Percentiles rank a stretch among this genome's conserved stretches.
Conservation (phyloP, 35 echinoderm and acorn worm genomes). For the Chiridota heheva region DNA sequence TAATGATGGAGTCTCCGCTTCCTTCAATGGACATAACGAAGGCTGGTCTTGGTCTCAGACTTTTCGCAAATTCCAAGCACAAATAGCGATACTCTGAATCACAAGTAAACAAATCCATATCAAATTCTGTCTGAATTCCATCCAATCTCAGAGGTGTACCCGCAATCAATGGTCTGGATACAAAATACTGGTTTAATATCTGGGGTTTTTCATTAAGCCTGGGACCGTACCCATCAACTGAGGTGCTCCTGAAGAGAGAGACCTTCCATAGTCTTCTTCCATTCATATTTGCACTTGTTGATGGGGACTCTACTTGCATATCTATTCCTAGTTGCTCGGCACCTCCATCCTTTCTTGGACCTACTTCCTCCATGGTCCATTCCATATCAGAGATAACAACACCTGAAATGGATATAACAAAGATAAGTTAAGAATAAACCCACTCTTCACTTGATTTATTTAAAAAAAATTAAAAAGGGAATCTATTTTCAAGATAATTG, state of each 20-base stretch:
- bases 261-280: constrained; percentile 74
- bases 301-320: constrained; percentile 47
- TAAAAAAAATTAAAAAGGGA: no score
- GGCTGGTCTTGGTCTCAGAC: constrained; percentile 22
- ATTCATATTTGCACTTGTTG: constrained; percentile 35
- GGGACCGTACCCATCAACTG: constrained; percentile 52
- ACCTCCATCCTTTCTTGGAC: constrained; percentile 27
- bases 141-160: constrained; percentile 50
- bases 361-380: constrained; percentile 54
- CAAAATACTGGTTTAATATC: constrained; percentile 44
- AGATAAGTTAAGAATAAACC: no score
- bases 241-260: constrained; percentile 68
- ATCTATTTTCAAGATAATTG: no score
- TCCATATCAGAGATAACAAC: constrained; percentile 68
- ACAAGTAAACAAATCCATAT: constrained; percentile 61
- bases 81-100: constrained; percentile 57
- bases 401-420: constrained; percentile 35
- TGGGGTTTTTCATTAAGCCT: constrained; percentile 60
- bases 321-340: constrained; percentile 48
- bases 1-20: constrained; percentile 14
- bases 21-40: constrained; percentile 39
- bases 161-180: constrained; percentile 50
- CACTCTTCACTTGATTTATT: no score
- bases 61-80: constrained; percentile 66
- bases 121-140: constrained; percentile 43